Conservation (phyloP, 2,113 vertebrate species). For the Salminus brasiliensis region DNA sequence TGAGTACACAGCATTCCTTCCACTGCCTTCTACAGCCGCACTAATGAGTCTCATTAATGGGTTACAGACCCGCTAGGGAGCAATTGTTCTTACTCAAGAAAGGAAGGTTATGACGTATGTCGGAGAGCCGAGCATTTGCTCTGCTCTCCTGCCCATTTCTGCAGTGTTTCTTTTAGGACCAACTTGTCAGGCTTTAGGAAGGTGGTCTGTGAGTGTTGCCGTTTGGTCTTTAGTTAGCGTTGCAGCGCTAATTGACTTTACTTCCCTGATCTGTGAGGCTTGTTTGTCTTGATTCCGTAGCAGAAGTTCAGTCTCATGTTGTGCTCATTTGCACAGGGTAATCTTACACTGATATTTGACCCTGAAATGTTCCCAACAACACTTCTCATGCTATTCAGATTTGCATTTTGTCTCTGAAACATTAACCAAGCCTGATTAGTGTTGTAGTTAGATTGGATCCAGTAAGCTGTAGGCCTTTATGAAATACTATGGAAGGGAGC, state of each 20-base stretch:
- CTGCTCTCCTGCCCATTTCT: background rate
- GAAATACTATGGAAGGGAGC: background rate
- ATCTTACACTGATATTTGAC: background rate
- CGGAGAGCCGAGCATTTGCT: background rate
- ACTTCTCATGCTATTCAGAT: background rate
- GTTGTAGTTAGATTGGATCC: background rate
- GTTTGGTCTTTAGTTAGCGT: background rate
- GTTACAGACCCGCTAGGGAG: background rate
- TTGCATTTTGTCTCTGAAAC: background rate
- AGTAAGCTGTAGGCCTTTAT: background rate
- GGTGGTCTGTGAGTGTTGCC: background rate
- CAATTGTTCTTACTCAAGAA: background rate
- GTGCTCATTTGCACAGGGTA: background rate
- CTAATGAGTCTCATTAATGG: constrained; percentile 36
- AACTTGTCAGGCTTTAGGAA: background rate
- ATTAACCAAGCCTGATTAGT: background rate
- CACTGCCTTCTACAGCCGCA: constrained; percentile 61
- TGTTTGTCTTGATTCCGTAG: background rate
- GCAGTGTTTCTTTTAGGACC: background rate
- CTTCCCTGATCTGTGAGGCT: background rate
- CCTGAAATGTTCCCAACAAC: too few species aligned
- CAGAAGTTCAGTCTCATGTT: background rate
- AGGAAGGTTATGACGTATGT: background rate
- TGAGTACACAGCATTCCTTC: constrained; percentile 89
- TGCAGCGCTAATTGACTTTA: background rate